Conservation (phyloP, 64 coral and sea anemone species). For the Astreopora myriophthalma region DNA sequence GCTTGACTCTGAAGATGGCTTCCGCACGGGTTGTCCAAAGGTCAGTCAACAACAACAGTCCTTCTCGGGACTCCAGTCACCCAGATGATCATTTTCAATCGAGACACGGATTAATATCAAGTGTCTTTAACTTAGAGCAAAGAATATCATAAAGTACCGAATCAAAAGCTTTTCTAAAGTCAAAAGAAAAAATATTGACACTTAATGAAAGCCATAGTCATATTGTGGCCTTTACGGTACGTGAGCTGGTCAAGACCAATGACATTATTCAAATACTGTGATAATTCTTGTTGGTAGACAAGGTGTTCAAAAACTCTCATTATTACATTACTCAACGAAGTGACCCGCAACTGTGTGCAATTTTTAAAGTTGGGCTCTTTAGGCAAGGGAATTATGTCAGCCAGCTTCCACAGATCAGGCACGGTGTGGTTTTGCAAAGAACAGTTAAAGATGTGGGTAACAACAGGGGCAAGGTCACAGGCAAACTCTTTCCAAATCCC, state of each 20-base stretch:
- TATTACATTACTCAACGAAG: conserved; percentile 30
- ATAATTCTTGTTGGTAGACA: conserved; percentile 31
- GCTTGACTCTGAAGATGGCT: too few relatives aligned
- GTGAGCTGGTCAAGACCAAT: conserved; percentile 14
- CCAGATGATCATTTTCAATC: too few relatives aligned
- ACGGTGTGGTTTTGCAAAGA: conserved; percentile 41
- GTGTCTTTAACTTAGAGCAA: not conserved
- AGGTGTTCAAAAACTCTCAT: conserved; percentile 50
- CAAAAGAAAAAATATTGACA: conserved; percentile 57
- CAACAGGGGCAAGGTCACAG: conserved; percentile 30
- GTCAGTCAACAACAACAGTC: too few relatives aligned
- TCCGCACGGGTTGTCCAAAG: too few relatives aligned
- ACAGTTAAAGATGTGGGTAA: conserved; percentile 46
- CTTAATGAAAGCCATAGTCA: conserved; percentile 17
- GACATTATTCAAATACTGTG: conserved; percentile 2
- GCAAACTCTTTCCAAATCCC: conserved; percentile 53
- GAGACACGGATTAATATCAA: conserved; percentile 8
- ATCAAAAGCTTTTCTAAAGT: conserved; percentile 36
- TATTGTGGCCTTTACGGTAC: conserved; percentile 30
- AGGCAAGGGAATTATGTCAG: conserved; percentile 46
- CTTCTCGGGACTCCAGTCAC: too few relatives aligned
- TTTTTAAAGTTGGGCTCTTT: conserved; percentile 31
- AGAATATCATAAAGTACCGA: not conserved
- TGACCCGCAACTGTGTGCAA: conserved; percentile 40
- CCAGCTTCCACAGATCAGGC: conserved; percentile 26